These are phyloP conservation scores for Sitophilus oryzae DNA, from an alignment of 1,140 invertebrate species.

Conservation along the genomic window DNA sequence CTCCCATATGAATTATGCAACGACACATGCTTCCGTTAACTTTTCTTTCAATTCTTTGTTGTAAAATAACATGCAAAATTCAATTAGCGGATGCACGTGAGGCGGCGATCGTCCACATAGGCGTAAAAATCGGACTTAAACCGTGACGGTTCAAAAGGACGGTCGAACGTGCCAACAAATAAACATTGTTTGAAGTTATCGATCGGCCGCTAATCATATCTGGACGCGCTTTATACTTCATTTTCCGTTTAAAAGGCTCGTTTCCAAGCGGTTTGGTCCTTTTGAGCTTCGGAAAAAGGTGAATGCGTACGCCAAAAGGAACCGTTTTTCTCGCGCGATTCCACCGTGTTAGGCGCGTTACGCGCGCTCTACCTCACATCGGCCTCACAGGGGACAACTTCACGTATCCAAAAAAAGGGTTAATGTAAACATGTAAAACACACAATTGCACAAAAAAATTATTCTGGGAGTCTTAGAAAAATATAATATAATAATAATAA, in stretches of 20 bases:
- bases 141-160: constrained; percentile 11
- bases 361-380: constrained; percentile 30
- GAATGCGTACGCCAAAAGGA: constrained; percentile 40
- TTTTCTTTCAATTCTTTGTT: neutral
- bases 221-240: constrained; percentile 37
- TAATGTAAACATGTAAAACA: too few relatives aligned
- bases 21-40: neutral
- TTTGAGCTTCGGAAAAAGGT: constrained; percentile 35
- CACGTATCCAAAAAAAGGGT: too few relatives aligned
- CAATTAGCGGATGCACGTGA: neutral
- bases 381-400: too few relatives aligned
- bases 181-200: constrained; percentile 38
- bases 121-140: constrained; percentile 19
- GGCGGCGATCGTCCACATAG: neutral
- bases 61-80: neutral
- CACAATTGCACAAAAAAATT: too few relatives aligned
- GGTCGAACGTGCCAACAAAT: constrained; percentile 21
- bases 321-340: constrained; percentile 36
- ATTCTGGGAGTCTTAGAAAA: too few relatives aligned
- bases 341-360: constrained; percentile 33
- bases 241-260: constrained; percentile 33
- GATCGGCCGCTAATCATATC: constrained; percentile 38
- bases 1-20: too few relatives aligned
- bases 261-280: constrained; percentile 35
- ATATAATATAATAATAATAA: too few relatives aligned